Base-by-base conservation (phyloP, 2,113 vertebrate genomes). In the Toxostoma redivivum region DNA sequence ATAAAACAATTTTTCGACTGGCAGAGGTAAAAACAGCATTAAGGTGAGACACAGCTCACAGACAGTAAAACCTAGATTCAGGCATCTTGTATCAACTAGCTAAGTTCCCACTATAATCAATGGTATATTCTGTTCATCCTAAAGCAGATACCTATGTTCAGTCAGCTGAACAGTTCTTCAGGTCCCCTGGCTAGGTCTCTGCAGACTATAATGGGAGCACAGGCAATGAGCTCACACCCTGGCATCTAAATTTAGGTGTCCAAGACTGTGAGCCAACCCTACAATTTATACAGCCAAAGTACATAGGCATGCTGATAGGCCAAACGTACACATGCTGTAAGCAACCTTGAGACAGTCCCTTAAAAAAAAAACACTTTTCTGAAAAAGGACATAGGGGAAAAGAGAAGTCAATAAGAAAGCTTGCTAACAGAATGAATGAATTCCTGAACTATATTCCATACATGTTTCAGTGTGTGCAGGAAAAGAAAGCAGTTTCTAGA, bases 171-270 rank as follows among this genome's bases (percentile, higher is more conserved):
- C 47, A 50, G 50, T 24, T 86, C 88, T 83, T 88, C 92, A 81
- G 51, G 60, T 83, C 72, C 79, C 86, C 54, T 62, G 94, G 35
- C 53, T n/a, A 18, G 48, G 25, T 77, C 82, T 81, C 79, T 18
- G 30, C 67, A 86, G 71, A 74, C 91, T 62, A 38, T 92, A 93
- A 93, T 2, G 33, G 76, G 80, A 96, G 64, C 2, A 3, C 27
- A 88, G 56, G 95, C 88, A 88, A 92, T 86, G 94, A 94, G 91
- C 88, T 96, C 95, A 95, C 86, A 90, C 42, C 27, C 74, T 92
- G 80, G 80, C 86, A 93, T 93, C 95, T 96, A 97, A 94, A 96
- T 94, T 96, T 95, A 97, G 96, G 88, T 81, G 80, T 80, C 71
- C 16, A 10, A 60, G 76, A 35, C 91, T 84, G 67, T 47, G 80